Evolutionary conservation across 2,797 vertebrate species (phyloP), one percentile per base, ranked within the genome.

Genomic region (Glossophaga mutica): DNA sequence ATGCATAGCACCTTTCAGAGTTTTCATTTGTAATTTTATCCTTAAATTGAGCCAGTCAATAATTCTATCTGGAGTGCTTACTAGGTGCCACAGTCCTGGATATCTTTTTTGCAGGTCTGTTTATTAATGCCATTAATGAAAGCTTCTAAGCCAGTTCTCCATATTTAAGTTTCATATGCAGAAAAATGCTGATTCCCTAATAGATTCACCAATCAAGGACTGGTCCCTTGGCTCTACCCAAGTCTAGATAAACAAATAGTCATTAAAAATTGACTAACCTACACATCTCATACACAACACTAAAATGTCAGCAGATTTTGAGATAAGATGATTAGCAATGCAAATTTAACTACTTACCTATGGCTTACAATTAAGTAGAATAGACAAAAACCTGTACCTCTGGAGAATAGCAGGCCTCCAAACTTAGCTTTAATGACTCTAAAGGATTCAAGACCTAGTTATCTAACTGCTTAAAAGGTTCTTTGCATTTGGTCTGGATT

Each of bases 171-270:
- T 90, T 96, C 29, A 32, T 55, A 59, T 37, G 9, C 78, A 26
- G 3, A 50, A 94, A 91, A 93, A 44, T 95, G 81, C 84, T 93
- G 55, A 92, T 88, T 96, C 97, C 32, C 65, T 92, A 92, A 93
- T 62, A 94, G 92, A 57, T 22, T 94, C 26, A 62, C 78, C 85
- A 79, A 44, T 94, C 67, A 95, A 78, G 46, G n/a, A 52, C 67
- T 93, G 21, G 83, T 96, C 91, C 78, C 96, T 95, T 91, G 93
- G 67, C 86, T 92, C 50, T 85, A 46, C 39, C 91, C 86, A 96
- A 96, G 95, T 96, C 62, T 83, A 90, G 76, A 73, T 95, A 97
- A 97, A 97, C 91, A 97, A 96, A 96, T 95, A 97, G 89, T 95
- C 86, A 97, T 97, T 97, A 96, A 97, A 97, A 97, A 94, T 73